Base-by-base conservation (phyloP, 2,888 invertebrate species). In the Nineta flava region DNA sequence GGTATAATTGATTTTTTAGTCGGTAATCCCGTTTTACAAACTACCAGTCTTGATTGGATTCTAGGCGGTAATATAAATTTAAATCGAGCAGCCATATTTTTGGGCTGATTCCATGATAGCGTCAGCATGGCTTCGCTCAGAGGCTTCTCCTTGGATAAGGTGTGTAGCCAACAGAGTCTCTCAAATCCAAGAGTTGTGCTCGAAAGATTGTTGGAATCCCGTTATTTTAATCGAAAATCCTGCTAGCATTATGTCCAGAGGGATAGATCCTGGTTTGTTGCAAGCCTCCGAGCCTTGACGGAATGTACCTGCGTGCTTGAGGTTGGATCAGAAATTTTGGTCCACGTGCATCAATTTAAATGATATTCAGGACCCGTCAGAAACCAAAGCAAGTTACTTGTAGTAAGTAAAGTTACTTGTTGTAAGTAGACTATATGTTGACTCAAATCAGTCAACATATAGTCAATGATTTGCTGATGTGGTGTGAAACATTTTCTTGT, bases 131-230 rank as follows among this genome's bases (percentile, higher is more conserved):
- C 6, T 38, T 38, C 3, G 15, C 4, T 38, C 38, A 7, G 44
- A 15, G 1, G 44, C 44, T 13, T 13, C 44, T 12, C 17, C 5
- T n/a, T 19, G 44, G 44, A 43, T 17, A 4, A n/a, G 3, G 2
- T 43, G 16, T 19, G 44, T 43, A 12, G 44, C 17, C 7, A n/a
- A 43, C 21, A 43, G 44, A 43, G 44, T 43, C 10, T 43, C 44
- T 1, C 10, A 38, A 38, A 38, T n/a, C n/a, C 38, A 38, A 15
- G 38, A 38, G 7, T n/a, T 38, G n/a, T 38, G n/a, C 4, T 5
- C n/a, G 5, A 9, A 5, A 2, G 38, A 38, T 3, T 6, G 7
- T 38, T 38, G 38, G 38, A 38, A 15, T 15, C n/a, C 6, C 7
- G 38, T 38, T 38, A n/a, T n/a, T 38, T 38, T 12, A 13, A 7